Evolutionary conservation across 2,888 invertebrate species (phyloP).

Genomic region (Andrena fulva): DNA sequence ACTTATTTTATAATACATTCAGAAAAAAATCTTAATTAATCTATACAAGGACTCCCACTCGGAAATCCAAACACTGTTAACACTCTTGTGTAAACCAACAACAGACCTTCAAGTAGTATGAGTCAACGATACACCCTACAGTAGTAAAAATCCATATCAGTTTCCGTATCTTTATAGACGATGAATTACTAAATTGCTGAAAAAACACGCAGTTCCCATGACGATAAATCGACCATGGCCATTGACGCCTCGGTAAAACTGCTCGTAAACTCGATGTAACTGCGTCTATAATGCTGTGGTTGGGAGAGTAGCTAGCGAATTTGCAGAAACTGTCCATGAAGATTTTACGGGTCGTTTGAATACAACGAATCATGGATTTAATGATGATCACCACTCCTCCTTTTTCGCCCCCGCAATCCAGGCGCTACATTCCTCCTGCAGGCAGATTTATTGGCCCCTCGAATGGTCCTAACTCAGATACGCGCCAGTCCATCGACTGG

Average conservation of each 20-base stretch:
- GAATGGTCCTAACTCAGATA: slow-evolving; percentile 26
- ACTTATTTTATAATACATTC: too few species aligned
- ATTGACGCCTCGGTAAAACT: slow-evolving; percentile 45
- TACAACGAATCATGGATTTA: slow-evolving; percentile 68
- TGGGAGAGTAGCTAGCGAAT: slow-evolving; percentile 71
- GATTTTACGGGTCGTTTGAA: slow-evolving; percentile 69
- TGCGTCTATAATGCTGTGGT: slow-evolving; percentile 64
- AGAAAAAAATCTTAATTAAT: too few species aligned
- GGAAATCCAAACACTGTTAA: too few species aligned
- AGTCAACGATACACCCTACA: background rate
- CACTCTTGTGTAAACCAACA: background rate
- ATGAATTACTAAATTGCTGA: background rate
- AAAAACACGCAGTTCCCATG: slow-evolving; percentile 35
- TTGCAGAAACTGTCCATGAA: slow-evolving; percentile 49
- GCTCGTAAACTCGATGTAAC: slow-evolving; percentile 64
- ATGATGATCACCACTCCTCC: slow-evolving; percentile 40
- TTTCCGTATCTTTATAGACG: background rate
- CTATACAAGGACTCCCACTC: too few species aligned
- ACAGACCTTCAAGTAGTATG: background rate
- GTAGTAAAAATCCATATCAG: background rate
- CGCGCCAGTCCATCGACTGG: slow-evolving; percentile 57
- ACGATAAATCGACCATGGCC: slow-evolving; percentile 62
- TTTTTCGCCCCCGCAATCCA: slow-evolving; percentile 15
- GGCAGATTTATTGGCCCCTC: slow-evolving; percentile 55
- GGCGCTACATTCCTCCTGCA: slow-evolving; percentile 48